Evolutionary conservation across 2,797 vertebrate species (phyloP), one percentile per base, ranked within the genome.

Genomic region (Acanthurus leucopareius): DNA sequence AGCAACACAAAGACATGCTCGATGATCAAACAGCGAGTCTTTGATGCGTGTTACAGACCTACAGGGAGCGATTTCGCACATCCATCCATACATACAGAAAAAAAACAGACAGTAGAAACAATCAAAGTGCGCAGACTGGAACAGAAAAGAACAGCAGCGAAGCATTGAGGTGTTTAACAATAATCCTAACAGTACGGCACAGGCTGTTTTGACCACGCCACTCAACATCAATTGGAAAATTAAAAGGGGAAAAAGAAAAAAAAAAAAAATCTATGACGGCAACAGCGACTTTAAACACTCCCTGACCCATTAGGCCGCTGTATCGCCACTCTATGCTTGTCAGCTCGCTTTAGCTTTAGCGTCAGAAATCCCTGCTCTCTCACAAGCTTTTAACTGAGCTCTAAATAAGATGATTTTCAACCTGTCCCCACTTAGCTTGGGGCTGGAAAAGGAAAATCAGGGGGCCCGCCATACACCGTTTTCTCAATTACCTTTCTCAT

Each of bases 401-500:
- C 85, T 69, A 89, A 92, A 92, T 89, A 82, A 87, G 75, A 88
- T 75, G 80, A 90, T 89, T 92, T 82, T 87, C 90, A 89, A 92
- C 85, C 88, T 84, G 89, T 89, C 75, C 75, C 88, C 86, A 89
- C 85, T 92, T 84, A 58, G 82, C 89, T 88, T 42, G 32, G 80
- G 88, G 83, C 77, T 88, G 86, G 54, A 90, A 80, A 88, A 80
- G 72, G 80, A 83, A 88, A 90, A 87, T 81, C 80, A 77, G 83
- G 74, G 80, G 82, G 64, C 69, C 81, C 83, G 85, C 81, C 88
- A 86, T 77, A 78, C 86, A 82, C 73, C 64, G 64, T 25, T 88
- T 92, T 88, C 90, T 92, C 91, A 93, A 93, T 92, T 92, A 94
- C 89, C 90, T 85, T 85, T 89, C 80, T 95, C 90, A 92, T 94